Base-by-base conservation (phyloP, 2,888 invertebrate genomes). In the Ditula angustiorana region DNA sequence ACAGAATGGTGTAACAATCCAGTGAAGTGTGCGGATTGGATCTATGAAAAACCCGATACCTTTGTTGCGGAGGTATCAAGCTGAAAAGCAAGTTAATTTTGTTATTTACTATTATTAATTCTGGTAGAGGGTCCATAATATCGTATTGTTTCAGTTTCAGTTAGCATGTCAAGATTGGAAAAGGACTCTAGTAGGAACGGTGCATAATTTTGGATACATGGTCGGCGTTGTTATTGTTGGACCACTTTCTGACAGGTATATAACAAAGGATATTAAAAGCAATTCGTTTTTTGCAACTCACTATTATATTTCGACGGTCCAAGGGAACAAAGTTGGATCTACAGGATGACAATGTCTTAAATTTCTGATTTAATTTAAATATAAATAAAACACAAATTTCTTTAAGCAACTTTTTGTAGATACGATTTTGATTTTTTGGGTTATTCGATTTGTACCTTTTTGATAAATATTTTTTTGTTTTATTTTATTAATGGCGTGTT, bases 111-210 rank as follows among this genome's bases (percentile, higher is more conserved):
- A 5, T 3, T 35, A 3, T n/a, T n/a, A 4, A 1, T 8, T 30
- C 8, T 30, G 2, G 30, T 10, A 11, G 10, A 13, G 13, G n/a
- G n/a, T n/a, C n/a, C n/a, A 35, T 13, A 5, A 35, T 13, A 5
- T 5, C 5, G 5, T 49, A 46, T 5, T 70, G 33, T 81, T 81
- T 37, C 73, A 95, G 95, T 95, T 94, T 80, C 79, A 88, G 68
- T 77, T 95, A 2, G 93, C 93, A 10, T 95, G 95, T 72, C 89
- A 93, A 33, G 87, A 94, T 71, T 96, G 95, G 95, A 95, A 95
- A 78, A 81, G 95, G 53, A 92, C 95, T 0, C 75, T 96, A 68
- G 94, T 95, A 8, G 96, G 96, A 2, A 95, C 95, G 7, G 85
- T 95, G 5, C 95, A 95, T 74, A 95, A 94, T 73, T 74, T 94